Evolutionary conservation across 2,888 invertebrate genomes (phyloP).

Genomic region (Cyclophora punctaria): DNA sequence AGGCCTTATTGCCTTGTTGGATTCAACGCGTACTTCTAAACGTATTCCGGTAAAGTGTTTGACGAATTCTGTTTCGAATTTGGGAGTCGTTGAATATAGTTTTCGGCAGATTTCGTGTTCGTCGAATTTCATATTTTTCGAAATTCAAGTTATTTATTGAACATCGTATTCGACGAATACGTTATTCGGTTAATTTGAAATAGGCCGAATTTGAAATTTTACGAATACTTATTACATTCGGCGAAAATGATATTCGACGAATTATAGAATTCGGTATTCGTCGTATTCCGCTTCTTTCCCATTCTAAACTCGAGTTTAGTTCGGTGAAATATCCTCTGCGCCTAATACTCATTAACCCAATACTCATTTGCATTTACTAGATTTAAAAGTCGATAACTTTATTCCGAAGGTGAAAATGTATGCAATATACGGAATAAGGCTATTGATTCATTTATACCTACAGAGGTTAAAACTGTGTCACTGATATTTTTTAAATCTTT

Average conservation of each 20-base stretch:
- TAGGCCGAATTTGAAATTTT: no score
- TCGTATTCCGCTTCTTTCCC: constrained; percentile 37
- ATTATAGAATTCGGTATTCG: no score
- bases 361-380: constrained; percentile 39
- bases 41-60: no score
- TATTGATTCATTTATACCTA: neutral
- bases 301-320: constrained; percentile 52
- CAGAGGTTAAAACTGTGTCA: neutral
- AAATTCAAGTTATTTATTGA: no score
- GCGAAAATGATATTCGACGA: no score
- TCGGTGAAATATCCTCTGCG: constrained; percentile 38
- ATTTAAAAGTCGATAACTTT: constrained; percentile 15
- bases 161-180: no score
- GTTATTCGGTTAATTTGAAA: no score
- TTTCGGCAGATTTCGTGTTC: no score
- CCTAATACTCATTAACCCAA: constrained; percentile 37
- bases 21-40: constrained; percentile 55
- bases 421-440: constrained; percentile 1
- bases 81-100: no score
- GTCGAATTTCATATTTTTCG: no score
- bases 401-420: constrained; percentile 3
- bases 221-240: no score
- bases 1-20: constrained; percentile 59
- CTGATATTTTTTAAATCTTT: neutral
- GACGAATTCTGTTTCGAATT: no score